A percentile compares a stretch with the other conserved stretches of the same genome.
Conservation (phyloP, 2,797 vertebrate species). For the Enteromius argenteus region DNA sequence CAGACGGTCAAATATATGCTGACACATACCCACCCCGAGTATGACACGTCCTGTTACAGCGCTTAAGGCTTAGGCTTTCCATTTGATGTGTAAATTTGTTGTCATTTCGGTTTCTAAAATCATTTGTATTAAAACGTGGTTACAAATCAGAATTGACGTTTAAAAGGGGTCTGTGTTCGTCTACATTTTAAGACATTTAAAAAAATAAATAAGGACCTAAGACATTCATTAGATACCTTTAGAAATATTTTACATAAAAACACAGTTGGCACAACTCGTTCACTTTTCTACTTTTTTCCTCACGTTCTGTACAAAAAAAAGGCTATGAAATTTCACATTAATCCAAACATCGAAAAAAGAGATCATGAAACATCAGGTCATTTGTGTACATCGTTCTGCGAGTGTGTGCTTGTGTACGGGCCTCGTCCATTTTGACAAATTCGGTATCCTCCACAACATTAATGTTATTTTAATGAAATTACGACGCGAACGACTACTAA, state of each 20-base stretch:
- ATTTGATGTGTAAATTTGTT: conserved; percentile 4
- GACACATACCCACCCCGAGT: neutral
- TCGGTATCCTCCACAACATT: conserved; percentile 62
- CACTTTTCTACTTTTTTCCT: conserved; percentile 68
- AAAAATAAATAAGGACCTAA: conserved; percentile 82
- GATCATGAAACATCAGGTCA: conserved; percentile 46
- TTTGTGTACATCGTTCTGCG: conserved; percentile 67
- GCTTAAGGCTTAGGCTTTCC: conserved; percentile 34
- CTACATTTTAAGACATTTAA: conserved; percentile 52
- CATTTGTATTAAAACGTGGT: neutral
- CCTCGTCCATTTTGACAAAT: conserved; percentile 53
- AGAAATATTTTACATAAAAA: conserved; percentile 72
- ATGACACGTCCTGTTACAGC: neutral
- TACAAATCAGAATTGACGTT: neutral
- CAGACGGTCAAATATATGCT: neutral
- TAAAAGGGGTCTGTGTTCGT: conserved; percentile 36
- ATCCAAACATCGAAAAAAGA: conserved; percentile 61
- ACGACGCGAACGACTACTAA: conserved; percentile 68
- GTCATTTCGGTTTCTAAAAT: neutral
- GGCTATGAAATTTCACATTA: conserved; percentile 68
- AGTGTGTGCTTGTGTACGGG: conserved; percentile 48
- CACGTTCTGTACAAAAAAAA: conserved; percentile 76
- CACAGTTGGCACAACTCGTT: conserved; percentile 76
- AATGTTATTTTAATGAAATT: conserved; percentile 64
- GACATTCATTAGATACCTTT: conserved; percentile 68